phyloP scores from a whole-genome alignment of 2,113 vertebrate genomes.

The pig (Sus scrofa) region T2T-Sscrofa CM000812.6:40489001-40489500 shows the following conservation, averaged over 20 bases:
- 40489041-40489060: constrained; percentile 86
- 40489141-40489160: constrained; percentile 87
- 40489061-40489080: constrained; percentile 72
- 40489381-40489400: constrained; percentile 49
- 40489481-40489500: constrained; percentile 43
- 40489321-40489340: constrained; percentile 42
- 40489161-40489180: constrained; percentile 89
- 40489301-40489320: constrained; percentile 15
- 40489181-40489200: constrained; percentile 88
- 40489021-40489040: constrained; percentile 90
- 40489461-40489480: background rate
- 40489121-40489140: constrained; percentile 85
- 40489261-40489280: constrained; percentile 67
- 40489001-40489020: constrained; percentile 90
- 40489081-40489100: constrained; percentile 83
- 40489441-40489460: background rate
- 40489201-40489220: constrained; percentile 87
- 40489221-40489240: constrained; percentile 84
- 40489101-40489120: constrained; percentile 85
- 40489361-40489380: constrained; percentile 36
- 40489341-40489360: constrained; percentile 53
- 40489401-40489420: constrained; percentile 18
- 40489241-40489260: constrained; percentile 78
- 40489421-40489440: constrained; percentile 41
- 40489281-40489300: constrained; percentile 63